Base-by-base conservation (phyloP, 92 coral and sea anemone genomes). In the Pocillopora meandrina region DNA sequence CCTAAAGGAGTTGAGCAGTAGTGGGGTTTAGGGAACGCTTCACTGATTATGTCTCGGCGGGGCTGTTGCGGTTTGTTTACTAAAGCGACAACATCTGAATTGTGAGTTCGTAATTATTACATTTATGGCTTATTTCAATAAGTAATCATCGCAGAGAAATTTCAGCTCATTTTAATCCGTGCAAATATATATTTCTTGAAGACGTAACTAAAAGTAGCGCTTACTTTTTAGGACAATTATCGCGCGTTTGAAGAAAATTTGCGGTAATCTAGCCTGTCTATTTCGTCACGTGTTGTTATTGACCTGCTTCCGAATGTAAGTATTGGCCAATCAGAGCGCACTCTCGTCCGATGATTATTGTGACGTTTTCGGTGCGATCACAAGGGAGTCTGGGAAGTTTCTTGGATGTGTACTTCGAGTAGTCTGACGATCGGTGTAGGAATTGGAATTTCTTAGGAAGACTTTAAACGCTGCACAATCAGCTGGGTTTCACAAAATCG, bases 381-480 rank as follows among this genome's bases (percentile, higher is more conserved):
- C 74, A 63, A 65, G 26, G 87, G 81, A 52, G 74, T 73, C 2
- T 83, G 86, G 86, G 86, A 61, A 74, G 10, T 79, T 84, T 62
- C 35, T 19, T 69, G 84, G 85, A 86, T 76, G 88, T 84, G 88
- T 65, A 75, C 83, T 84, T 83, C 80, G 80, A 85, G 86, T 63
- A 74, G 75, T 82, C 56, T 68, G 61, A 84, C 62, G 90, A 62
- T 64, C 78, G 89, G 77, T 61, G 85, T 60, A 62, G 79, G 76
- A 63, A 62, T 63, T 36, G 36, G 87, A 70, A 84, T 74, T 81
- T 69, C 66, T 42, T 13, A 42, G 72, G 16, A 31, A 42, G 76
- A 49, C 47, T 92, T 87, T 80, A 79, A 76, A 78, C 79, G 77
- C 87, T 92, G 92, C 98, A 94, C 78, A 75, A 86, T 91, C 93